phyloP scores from a whole-genome alignment of 2,113 vertebrate species.

The Australoheros scitulus region DNA sequence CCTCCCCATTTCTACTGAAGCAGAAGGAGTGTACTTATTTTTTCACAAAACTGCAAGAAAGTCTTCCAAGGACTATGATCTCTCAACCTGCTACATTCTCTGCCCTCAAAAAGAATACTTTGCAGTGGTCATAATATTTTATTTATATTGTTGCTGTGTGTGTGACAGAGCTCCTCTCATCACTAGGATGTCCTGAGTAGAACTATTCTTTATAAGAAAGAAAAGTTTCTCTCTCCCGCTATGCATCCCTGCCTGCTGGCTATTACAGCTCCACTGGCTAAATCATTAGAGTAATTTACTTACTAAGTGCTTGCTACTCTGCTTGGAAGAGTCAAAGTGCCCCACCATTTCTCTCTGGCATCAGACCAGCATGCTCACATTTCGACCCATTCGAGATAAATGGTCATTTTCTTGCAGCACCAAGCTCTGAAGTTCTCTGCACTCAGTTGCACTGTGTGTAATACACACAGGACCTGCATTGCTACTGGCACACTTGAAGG shows the following conservation, averaged over 20 bases:
- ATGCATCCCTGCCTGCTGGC: constrained; percentile 47
- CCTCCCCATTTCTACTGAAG: background rate
- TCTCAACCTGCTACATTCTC: background rate
- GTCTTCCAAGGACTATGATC: background rate
- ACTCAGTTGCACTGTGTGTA: constrained; percentile 37
- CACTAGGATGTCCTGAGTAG: constrained; percentile 11
- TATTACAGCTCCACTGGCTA: constrained; percentile 66
- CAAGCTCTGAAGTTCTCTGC: constrained; percentile 27
- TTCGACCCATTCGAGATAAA: constrained; percentile 57
- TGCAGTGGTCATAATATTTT: background rate
- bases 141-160: background rate
- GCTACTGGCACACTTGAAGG: constrained; percentile 16
- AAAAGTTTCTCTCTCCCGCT: constrained; percentile 29
- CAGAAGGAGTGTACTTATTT: background rate
- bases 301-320: constrained; percentile 62
- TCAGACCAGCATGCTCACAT: constrained; percentile 36
- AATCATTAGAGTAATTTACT: constrained; percentile 71
- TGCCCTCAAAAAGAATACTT: background rate
- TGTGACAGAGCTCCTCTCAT: background rate
- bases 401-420: constrained; percentile 45
- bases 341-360: constrained; percentile 40
- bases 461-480: constrained; percentile 22
- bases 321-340: constrained; percentile 54
- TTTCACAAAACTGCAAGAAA: background rate
- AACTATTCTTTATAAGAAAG: constrained; percentile 21